A percentile compares a stretch with the other conserved stretches of the same genome.
phyloP scores from a whole-genome alignment of 2,888 invertebrate genomes.

The Anarsia innoxiella region DNA sequence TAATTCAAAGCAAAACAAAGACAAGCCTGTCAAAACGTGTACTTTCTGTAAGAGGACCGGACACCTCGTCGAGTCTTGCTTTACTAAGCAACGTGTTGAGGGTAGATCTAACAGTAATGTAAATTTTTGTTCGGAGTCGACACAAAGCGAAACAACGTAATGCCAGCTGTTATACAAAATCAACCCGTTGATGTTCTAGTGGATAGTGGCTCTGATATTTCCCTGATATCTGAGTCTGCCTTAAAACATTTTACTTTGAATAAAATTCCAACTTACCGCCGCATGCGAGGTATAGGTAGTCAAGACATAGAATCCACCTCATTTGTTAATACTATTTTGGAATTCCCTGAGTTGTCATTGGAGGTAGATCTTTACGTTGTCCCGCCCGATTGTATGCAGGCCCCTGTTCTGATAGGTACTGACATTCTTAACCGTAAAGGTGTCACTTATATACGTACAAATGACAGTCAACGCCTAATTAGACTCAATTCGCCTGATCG shows the following conservation, averaged over 20 bases:
- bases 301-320: constrained; percentile 7
- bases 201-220: constrained; percentile 9
- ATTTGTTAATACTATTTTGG: constrained; percentile 14
- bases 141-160: background rate
- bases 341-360: constrained; percentile 15
- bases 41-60: background rate
- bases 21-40: too few species aligned
- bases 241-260: constrained; percentile 3
- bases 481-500: background rate
- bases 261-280: background rate
- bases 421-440: constrained; percentile 8
- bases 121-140: background rate
- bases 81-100: background rate
- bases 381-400: constrained; percentile 11
- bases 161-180: constrained; percentile 1
- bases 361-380: constrained; percentile 20
- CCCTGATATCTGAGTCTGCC: constrained; percentile 3
- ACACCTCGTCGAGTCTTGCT: background rate
- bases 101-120: background rate
- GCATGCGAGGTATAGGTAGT: constrained; percentile 14
- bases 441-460: constrained; percentile 3
- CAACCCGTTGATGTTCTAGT: constrained; percentile 7
- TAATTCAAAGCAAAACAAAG: background rate
- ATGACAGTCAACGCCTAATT: background rate
- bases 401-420: constrained; percentile 16